Percentiles rank a stretch among this genome's conserved stretches.
phyloP scores from a whole-genome alignment of 2,797 vertebrate species.

The Otus scops region DNA sequence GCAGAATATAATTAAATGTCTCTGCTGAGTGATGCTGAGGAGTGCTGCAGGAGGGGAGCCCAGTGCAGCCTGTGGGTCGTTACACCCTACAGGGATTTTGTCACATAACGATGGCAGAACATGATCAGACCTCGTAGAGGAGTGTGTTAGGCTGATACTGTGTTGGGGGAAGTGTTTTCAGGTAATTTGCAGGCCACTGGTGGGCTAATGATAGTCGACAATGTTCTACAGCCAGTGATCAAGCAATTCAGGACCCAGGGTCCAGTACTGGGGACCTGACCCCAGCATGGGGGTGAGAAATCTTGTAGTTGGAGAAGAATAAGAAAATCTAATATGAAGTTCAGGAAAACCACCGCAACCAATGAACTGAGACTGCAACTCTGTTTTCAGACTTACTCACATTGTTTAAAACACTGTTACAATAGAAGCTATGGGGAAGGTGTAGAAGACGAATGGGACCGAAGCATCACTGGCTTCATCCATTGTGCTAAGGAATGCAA shows the following conservation, averaged over 20 bases:
- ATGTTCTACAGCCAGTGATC: not conserved
- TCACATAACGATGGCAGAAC: fast-evolving
- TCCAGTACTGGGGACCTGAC: not conserved
- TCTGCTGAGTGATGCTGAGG: not conserved
- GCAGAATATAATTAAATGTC: not conserved
- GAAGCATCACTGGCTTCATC: not conserved
- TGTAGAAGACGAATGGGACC: not conserved
- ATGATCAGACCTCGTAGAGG: not conserved
- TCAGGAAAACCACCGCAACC: fast-evolving
- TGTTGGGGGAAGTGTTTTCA: not conserved
- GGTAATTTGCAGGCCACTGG: not conserved
- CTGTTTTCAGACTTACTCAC: not conserved
- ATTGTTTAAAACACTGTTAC: not conserved
- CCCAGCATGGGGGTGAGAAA: not conserved
- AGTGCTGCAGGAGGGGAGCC: not conserved
- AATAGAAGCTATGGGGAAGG: not conserved
- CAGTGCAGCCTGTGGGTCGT: not conserved
- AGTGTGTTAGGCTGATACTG: not conserved
- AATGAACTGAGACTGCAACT: not conserved
- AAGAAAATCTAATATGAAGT: not conserved
- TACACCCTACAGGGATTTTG: not conserved
- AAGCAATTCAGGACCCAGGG: not conserved
- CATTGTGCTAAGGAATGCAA: not conserved
- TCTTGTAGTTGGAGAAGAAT: not conserved
- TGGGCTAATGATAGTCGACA: not conserved